Evolutionary conservation across 2,113 vertebrate genomes (phyloP).

Genomic region (Seriola quinqueradiata): DNA sequence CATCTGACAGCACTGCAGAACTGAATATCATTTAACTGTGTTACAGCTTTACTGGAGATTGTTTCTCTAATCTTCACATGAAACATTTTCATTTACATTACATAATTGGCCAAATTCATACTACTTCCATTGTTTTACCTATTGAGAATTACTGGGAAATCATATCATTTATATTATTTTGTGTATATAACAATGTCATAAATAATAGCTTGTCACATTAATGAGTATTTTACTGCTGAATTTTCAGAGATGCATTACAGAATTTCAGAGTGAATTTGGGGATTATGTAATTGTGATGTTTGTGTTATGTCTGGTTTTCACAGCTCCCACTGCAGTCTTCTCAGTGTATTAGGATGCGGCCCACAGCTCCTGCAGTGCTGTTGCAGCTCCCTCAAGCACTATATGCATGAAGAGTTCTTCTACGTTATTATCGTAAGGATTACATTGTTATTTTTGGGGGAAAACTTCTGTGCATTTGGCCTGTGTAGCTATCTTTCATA

Average conservation of each 20-base stretch:
- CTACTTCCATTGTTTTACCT: background rate
- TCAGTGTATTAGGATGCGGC: slow-evolving; percentile 67
- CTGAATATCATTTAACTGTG: background rate
- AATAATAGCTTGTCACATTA: too few relatives aligned
- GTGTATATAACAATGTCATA: too few relatives aligned
- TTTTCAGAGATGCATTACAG: background rate
- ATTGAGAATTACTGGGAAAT: too few relatives aligned
- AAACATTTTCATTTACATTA: background rate
- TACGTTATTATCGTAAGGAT: background rate
- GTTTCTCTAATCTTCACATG: background rate
- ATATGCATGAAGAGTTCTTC: background rate
- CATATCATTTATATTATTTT: too few relatives aligned
- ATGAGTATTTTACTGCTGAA: background rate
- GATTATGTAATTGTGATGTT: slow-evolving; percentile 42
- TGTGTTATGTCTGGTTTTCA: slow-evolving; percentile 44
- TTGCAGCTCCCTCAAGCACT: slow-evolving; percentile 29
- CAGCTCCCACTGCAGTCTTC: slow-evolving; percentile 62
- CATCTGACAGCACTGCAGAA: background rate
- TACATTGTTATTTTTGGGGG: background rate
- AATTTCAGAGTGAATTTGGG: background rate
- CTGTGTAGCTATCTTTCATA: background rate
- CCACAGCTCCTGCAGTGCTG: slow-evolving; percentile 61
- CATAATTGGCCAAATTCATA: background rate
- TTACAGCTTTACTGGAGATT: background rate
- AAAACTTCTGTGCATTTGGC: background rate